Conservation (phyloP, 2,888 invertebrate genomes). For the Ochropleura plecta region DNA sequence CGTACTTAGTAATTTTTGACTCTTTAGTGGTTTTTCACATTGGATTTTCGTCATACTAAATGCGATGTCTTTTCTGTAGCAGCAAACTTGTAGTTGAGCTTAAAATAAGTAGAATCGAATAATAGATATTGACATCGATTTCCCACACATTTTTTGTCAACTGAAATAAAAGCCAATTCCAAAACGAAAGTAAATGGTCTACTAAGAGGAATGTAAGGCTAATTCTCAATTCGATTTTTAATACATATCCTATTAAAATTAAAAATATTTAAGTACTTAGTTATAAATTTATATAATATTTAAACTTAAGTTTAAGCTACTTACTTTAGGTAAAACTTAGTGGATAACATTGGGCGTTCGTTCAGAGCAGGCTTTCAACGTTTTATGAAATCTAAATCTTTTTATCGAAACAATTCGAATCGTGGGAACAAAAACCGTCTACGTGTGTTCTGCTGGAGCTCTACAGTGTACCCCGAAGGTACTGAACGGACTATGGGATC, state of each 20-base stretch:
- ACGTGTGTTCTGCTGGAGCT: background rate
- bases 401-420: background rate
- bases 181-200: constrained; percentile 1
- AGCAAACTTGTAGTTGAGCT: background rate
- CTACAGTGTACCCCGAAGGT: background rate
- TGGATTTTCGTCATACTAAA: background rate
- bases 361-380: background rate
- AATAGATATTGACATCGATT: too few relatives aligned
- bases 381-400: background rate
- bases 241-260: constrained; percentile 38
- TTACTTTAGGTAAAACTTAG: constrained; percentile 18
- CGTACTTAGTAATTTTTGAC: background rate
- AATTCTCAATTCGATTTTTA: constrained; percentile 17
- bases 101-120: background rate
- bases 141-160: background rate
- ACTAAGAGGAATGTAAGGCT: constrained; percentile 3
- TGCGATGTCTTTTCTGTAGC: background rate
- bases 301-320: constrained; percentile 16
- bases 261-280: background rate
- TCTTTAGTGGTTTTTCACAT: background rate
- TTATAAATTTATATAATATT: background rate
- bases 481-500: background rate
- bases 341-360: background rate
- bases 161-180: background rate
- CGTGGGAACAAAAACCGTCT: background rate